These are phyloP conservation scores for Nephrotoma appendiculata DNA, from an alignment of 2,888 invertebrate species.

Conservation along the genomic window DNA sequence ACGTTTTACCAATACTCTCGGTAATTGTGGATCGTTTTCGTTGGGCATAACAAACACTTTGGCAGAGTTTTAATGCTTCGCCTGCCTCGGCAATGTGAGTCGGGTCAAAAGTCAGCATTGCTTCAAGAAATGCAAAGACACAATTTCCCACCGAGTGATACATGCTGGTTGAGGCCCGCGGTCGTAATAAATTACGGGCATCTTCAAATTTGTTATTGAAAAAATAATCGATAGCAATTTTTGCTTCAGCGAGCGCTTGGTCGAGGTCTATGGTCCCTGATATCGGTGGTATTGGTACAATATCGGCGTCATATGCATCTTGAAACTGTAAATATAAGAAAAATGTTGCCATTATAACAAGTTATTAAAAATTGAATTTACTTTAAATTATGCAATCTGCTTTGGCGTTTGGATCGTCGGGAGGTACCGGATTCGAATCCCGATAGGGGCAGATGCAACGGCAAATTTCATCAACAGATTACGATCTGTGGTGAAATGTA, in stretches of 20 bases:
- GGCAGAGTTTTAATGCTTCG: conserved; percentile 57
- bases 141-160: conserved; percentile 85
- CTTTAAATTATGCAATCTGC: too few species aligned
- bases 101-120: conserved; percentile 83
- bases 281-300: neutral
- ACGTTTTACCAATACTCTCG: conserved; percentile 69
- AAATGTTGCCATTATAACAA: neutral
- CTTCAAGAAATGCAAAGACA: conserved; percentile 82
- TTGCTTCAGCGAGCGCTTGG: conserved; percentile 56
- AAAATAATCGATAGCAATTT: conserved; percentile 70
- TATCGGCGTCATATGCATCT: neutral
- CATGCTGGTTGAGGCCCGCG: conserved; percentile 69
- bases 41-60: conserved; percentile 57
- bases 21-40: conserved; percentile 43
- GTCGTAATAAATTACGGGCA: conserved; percentile 63
- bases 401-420: too few species aligned
- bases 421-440: too few species aligned
- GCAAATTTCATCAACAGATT: too few species aligned
- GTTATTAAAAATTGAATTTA: too few species aligned
- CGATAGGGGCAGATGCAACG: too few species aligned
- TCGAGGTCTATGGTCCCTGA: conserved; percentile 20
- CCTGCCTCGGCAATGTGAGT: conserved; percentile 59
- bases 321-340: neutral
- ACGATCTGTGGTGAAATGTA: too few species aligned
- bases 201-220: conserved; percentile 82